Evolutionary conservation across 1,140 invertebrate species (phyloP).

Genomic region (Dinoponera quadriceps): DNA sequence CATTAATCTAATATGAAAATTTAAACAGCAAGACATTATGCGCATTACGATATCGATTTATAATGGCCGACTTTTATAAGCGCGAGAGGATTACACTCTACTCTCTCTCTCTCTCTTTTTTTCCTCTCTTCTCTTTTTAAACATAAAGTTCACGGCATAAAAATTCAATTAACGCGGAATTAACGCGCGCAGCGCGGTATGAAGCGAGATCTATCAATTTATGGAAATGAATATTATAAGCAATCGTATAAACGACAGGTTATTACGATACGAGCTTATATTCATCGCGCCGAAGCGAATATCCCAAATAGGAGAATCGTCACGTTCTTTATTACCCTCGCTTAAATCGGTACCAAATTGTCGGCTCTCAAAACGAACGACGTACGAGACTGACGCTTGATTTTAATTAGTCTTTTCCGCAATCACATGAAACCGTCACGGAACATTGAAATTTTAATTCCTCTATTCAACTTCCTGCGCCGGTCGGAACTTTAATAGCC

Average conservation of each 20-base stretch:
- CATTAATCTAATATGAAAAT: constrained; percentile 51
- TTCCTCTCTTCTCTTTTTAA: background rate
- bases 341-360: constrained; percentile 19
- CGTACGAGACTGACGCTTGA: constrained; percentile 49
- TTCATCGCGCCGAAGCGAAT: background rate
- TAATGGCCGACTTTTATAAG: background rate
- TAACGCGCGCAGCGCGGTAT: background rate
- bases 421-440: constrained; percentile 42
- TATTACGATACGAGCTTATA: background rate
- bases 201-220: background rate
- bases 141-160: background rate
- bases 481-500: constrained; percentile 65
- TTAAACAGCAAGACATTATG: background rate
- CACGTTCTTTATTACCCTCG: constrained; percentile 11
- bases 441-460: constrained; percentile 59
- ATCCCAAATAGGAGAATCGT: constrained; percentile 14
- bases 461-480: constrained; percentile 45
- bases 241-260: constrained; percentile 5
- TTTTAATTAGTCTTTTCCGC: constrained; percentile 69
- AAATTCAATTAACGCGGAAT: background rate
- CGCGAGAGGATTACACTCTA: too few species aligned
- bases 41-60: constrained; percentile 5
- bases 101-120: too few species aligned
- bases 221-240: background rate
- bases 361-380: constrained; percentile 42